A percentile compares a stretch with the other conserved stretches of the same genome.
Conservation (phyloP, 2,113 vertebrate genomes). For the Picathartes gymnocephalus region DNA sequence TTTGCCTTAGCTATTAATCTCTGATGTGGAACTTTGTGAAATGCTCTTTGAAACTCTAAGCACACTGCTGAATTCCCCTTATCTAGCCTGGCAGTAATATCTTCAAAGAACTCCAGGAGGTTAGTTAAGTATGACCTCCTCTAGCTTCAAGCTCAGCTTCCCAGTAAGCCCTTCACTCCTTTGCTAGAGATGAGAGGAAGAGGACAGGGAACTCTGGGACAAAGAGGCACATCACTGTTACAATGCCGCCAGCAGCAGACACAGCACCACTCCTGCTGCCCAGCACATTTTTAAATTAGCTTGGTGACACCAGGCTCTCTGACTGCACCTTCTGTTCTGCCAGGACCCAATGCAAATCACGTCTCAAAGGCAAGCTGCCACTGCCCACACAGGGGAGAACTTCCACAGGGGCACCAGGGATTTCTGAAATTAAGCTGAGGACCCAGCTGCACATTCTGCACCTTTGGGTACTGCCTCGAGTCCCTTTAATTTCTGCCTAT, state of each 20-base stretch:
- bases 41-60: conserved; percentile 68
- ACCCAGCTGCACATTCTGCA: background rate
- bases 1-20: conserved; percentile 63
- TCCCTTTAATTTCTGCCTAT: background rate
- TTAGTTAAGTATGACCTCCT: conserved; percentile 72
- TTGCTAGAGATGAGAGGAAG: conserved; percentile 17
- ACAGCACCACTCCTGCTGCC: background rate
- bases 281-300: conserved; percentile 3
- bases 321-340: background rate
- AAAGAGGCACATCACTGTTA: conserved; percentile 1
- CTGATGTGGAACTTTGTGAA: conserved; percentile 58
- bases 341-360: background rate
- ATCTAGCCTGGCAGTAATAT: conserved; percentile 62
- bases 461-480: background rate
- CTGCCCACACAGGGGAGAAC: background rate
- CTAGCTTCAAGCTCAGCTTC: conserved; percentile 64
- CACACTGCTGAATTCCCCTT: conserved; percentile 56
- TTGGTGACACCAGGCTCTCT: background rate
- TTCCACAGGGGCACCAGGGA: background rate
- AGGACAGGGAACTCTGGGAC: conserved; percentile 8
- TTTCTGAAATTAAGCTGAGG: background rate
- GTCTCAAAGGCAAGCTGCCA: background rate
- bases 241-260: background rate
- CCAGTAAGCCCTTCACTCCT: conserved; percentile 62
- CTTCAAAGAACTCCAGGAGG: conserved; percentile 70